These are phyloP conservation scores for Lineus longissimus DNA, from an alignment of 1,140 invertebrate genomes.

Conservation along the genomic window DNA sequence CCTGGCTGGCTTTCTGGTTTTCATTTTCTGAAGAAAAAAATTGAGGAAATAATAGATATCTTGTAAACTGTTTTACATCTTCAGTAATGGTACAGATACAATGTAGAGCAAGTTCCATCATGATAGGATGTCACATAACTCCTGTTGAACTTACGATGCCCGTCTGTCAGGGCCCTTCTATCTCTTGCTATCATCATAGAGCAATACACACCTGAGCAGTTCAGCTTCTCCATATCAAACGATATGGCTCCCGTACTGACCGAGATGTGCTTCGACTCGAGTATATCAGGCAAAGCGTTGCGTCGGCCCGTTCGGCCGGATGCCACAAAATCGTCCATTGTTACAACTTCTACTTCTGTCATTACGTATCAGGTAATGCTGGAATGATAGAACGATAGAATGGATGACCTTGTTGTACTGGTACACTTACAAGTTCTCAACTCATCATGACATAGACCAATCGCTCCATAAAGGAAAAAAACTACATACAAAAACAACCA, in stretches of 20 bases:
- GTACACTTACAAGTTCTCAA: no score
- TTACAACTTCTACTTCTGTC: background rate
- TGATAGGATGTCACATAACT: background rate
- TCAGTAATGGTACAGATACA: background rate
- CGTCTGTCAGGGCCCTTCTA: no score
- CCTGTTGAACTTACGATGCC: background rate
- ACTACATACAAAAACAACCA: no score
- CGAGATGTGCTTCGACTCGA: conserved; percentile 60
- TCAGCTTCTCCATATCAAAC: conserved; percentile 63
- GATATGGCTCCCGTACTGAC: conserved; percentile 69
- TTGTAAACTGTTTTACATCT: background rate
- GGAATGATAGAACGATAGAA: no score
- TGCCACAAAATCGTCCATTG: conserved; percentile 67
- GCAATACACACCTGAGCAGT: conserved; percentile 61
- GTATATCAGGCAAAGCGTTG: conserved; percentile 75
- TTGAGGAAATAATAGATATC: background rate
- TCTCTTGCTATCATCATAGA: no score
- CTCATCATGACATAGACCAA: no score
- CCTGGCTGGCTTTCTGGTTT: background rate
- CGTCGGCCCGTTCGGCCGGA: conserved; percentile 73
- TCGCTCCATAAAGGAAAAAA: no score
- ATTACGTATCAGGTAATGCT: no score
- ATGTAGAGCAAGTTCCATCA: background rate
- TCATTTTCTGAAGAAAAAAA: background rate
- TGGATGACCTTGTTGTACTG: no score